Percentiles rank a stretch among this genome's conserved stretches.
These are phyloP conservation scores for Somateria mollissima DNA, from an alignment of 2,797 vertebrate species.

Conservation along the genomic window DNA sequence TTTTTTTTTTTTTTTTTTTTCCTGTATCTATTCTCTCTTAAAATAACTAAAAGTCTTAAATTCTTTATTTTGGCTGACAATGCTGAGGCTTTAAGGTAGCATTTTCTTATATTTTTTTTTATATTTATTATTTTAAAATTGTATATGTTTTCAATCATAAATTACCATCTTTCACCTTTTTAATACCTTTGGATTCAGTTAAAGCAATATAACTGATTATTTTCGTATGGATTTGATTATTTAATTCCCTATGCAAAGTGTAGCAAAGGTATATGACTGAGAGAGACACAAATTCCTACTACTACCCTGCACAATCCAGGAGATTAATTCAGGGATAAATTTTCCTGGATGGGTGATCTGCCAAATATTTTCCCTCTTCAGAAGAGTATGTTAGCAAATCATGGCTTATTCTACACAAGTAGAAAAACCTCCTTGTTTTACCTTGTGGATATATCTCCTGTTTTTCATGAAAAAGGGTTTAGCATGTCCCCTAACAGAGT, in stretches of 20 bases:
- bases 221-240: background rate
- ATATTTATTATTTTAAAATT: background rate
- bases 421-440: background rate
- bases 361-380: background rate
- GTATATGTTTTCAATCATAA: background rate
- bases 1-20: background rate
- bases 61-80: background rate
- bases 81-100: background rate
- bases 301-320: background rate
- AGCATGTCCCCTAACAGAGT: accelerated
- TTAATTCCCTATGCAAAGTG: background rate
- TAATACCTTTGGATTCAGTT: background rate
- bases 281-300: background rate
- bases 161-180: background rate
- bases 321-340: background rate
- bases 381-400: background rate
- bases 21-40: background rate
- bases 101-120: background rate
- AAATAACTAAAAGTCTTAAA: background rate
- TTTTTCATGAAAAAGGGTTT: background rate
- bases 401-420: background rate
- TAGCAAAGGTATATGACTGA: background rate
- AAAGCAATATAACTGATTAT: background rate
- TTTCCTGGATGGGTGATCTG: background rate
- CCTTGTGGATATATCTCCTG: background rate